These are phyloP conservation scores for Lochmaea capreae DNA, from an alignment of 2,888 invertebrate species.

Conservation along the genomic window DNA sequence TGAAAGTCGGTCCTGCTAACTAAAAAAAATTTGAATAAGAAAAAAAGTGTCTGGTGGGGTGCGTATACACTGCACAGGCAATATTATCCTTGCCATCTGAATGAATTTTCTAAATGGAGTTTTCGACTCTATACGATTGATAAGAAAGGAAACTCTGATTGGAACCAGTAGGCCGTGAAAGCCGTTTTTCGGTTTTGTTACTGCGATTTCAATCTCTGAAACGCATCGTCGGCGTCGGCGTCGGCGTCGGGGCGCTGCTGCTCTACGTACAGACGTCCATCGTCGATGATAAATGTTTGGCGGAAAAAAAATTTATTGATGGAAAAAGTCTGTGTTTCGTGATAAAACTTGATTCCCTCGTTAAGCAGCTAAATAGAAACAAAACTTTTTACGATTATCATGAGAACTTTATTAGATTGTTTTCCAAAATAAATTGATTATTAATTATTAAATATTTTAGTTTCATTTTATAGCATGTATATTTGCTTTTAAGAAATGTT, in stretches of 20 bases:
- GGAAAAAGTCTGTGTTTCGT: background rate
- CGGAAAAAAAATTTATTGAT: background rate
- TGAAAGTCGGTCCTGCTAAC: conserved; percentile 5
- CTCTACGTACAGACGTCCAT: conserved; percentile 4
- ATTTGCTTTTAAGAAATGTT: too few species aligned
- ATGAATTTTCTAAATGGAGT: conserved; percentile 47
- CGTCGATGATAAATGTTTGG: conserved; percentile 15
- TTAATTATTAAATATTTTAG: too few species aligned
- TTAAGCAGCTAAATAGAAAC: background rate
- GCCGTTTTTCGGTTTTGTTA: conserved; percentile 35
- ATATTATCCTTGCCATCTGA: conserved; percentile 42
- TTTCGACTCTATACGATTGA: conserved; percentile 48
- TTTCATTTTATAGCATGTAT: too few species aligned
- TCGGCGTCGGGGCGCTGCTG: conserved; percentile 4
- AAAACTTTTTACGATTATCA: background rate
- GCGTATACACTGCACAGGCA: conserved; percentile 16
- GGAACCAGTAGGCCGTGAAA: conserved; percentile 32
- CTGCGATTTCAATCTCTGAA: conserved; percentile 28
- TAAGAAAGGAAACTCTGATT: conserved; percentile 44
- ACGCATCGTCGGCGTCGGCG: conserved; percentile 16
- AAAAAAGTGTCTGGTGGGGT: conserved; percentile 17
- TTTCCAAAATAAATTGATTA: background rate
- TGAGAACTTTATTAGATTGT: background rate
- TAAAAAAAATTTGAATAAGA: conserved; percentile 14
- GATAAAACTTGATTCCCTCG: background rate